phyloP scores from a whole-genome alignment of 2,113 vertebrate species.

The Psettodes erumei region DNA sequence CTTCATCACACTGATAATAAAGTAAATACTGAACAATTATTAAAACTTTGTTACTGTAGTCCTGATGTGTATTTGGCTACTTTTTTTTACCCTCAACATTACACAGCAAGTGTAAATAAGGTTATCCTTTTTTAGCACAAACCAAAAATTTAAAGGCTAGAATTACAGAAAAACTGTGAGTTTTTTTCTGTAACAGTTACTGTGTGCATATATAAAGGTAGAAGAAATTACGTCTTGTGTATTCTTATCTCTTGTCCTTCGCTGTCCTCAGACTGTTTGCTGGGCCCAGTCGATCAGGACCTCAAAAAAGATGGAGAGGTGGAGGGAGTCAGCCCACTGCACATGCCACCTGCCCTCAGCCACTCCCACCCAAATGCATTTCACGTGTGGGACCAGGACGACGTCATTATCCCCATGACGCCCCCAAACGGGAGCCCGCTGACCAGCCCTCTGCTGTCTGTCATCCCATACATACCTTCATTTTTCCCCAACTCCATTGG shows the following conservation, averaged over 20 bases:
- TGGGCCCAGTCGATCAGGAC: conserved; percentile 80
- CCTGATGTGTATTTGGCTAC: too few species aligned
- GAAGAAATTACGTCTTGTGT: too few species aligned
- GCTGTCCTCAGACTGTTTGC: conserved; percentile 79
- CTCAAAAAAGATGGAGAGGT: conserved; percentile 60
- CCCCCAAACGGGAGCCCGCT: conserved; percentile 42
- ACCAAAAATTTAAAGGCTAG: background rate
- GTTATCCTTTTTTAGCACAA: background rate
- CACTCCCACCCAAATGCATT: conserved; percentile 82
- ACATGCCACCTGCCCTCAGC: conserved; percentile 61
- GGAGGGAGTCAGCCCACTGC: conserved; percentile 57
- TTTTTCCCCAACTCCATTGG: conserved; percentile 68
- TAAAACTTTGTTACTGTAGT: too few species aligned
- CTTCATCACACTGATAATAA: background rate
- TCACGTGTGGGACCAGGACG: conserved; percentile 83
- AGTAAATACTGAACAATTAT: background rate
- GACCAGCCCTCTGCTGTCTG: conserved; percentile 73
- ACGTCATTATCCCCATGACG: conserved; percentile 77
- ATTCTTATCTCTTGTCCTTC: background rate
- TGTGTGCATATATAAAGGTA: background rate
- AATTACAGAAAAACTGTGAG: background rate
- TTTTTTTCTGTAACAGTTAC: background rate
- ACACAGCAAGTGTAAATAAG: background rate
- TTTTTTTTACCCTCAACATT: too few species aligned
- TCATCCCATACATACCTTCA: conserved; percentile 78